Conservation (phyloP, 2,113 vertebrate species). For the Dasyornis broadbenti region DNA sequence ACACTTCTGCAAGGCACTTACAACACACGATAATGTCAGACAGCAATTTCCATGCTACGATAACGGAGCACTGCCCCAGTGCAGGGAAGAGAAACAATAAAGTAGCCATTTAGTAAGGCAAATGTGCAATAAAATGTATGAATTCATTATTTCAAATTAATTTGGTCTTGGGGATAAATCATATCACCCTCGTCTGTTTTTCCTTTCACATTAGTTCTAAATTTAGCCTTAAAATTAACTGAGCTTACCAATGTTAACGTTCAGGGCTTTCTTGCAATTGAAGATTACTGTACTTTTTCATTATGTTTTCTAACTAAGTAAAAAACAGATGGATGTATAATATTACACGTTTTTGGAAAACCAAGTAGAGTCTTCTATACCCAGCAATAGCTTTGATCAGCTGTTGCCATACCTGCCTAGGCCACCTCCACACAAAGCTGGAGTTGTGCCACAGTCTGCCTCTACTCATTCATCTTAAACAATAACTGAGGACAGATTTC, state of each 20-base stretch:
- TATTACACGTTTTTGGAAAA: not conserved
- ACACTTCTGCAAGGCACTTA: not conserved
- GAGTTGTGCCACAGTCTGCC: not conserved
- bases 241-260: not conserved
- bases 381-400: not conserved
- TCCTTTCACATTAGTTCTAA: not conserved
- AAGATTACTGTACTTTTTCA: not conserved
- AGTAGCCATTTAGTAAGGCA: not conserved
- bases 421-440: not conserved
- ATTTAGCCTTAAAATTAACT: not conserved
- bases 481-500: not conserved
- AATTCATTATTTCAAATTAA: not conserved
- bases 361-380: not conserved
- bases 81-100: not conserved
- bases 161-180: not conserved
- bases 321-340: not conserved
- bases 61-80: not conserved
- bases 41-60: not conserved
- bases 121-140: not conserved
- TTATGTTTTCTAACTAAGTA: not conserved
- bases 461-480: not conserved
- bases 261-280: not conserved
- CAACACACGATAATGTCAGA: not conserved
- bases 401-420: not conserved
- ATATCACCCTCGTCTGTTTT: not conserved